Percentiles rank a stretch among this genome's conserved stretches.
These are phyloP conservation scores for Chloroclysta siterata DNA, from an alignment of 2,888 invertebrate species.

Conservation along the genomic window DNA sequence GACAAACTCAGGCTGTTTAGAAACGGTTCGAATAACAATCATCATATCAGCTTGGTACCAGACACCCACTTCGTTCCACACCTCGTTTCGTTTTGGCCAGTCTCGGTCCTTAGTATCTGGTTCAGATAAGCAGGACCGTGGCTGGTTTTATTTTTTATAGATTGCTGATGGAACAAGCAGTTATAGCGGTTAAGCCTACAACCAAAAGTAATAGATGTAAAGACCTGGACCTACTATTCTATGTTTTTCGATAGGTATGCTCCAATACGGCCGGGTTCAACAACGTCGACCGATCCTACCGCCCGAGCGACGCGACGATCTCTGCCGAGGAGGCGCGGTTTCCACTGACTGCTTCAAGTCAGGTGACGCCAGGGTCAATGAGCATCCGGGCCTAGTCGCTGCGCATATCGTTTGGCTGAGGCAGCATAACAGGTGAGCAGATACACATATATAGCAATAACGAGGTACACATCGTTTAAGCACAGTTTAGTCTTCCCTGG, in stretches of 20 bases:
- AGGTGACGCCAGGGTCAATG: slow-evolving; percentile 91
- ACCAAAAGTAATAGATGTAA: too few relatives aligned
- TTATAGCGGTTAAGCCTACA: too few relatives aligned
- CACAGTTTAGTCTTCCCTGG: too few relatives aligned
- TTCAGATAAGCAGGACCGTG: too few relatives aligned
- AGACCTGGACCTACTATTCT: background rate
- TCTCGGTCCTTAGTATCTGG: too few relatives aligned
- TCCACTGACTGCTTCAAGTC: slow-evolving; percentile 91
- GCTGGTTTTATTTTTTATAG: too few relatives aligned
- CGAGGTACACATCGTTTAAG: too few relatives aligned
- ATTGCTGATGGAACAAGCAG: too few relatives aligned
- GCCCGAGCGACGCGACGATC: slow-evolving; percentile 85
- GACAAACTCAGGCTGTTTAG: slow-evolving; percentile 90
- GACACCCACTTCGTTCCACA: too few relatives aligned
- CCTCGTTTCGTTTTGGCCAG: too few relatives aligned
- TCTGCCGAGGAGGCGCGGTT: slow-evolving; percentile 89
- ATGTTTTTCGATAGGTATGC: slow-evolving; percentile 62
- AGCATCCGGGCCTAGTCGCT: slow-evolving; percentile 91
- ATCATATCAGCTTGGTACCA: background rate
- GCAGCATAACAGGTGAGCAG: slow-evolving; percentile 86
- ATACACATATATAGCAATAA: too few relatives aligned
- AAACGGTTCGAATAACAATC: slow-evolving; percentile 82
- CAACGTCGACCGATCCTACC: slow-evolving; percentile 86
- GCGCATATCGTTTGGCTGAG: slow-evolving; percentile 91
- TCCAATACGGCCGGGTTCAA: slow-evolving; percentile 88